Evolutionary conservation across 2,888 invertebrate species (phyloP).

Genomic region (Lepidocyrtoides sp.): DNA sequence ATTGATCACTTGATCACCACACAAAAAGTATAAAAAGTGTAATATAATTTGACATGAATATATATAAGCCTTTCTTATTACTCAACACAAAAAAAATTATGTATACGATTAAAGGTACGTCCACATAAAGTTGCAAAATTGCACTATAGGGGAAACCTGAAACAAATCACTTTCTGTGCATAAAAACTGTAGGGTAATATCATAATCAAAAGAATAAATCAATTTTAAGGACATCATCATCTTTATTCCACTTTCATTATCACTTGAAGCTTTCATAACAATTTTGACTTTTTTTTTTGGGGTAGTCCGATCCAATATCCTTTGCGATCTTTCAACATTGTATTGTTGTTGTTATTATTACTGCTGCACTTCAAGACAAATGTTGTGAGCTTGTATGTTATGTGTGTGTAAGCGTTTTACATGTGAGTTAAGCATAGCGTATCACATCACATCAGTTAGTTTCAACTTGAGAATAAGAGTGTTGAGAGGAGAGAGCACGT

Average conservation of each 20-base stretch:
- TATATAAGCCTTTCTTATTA: not conserved
- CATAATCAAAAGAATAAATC: not conserved
- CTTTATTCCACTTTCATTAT: not conserved
- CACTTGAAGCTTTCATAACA: not conserved
- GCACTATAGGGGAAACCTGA: conserved; percentile 20
- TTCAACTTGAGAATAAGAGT: conserved; percentile 27
- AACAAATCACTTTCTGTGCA: no score
- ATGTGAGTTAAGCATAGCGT: conserved; percentile 61
- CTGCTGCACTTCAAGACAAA: not conserved
- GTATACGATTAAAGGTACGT: conserved; percentile 36
- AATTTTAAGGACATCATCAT: not conserved
- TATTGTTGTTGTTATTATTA: no score
- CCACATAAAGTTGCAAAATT: not conserved
- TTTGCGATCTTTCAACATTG: no score
- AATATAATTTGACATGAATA: conserved; percentile 15
- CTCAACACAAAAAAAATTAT: conserved; percentile 18
- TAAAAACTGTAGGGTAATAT: no score
- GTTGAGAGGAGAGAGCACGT: conserved; percentile 47
- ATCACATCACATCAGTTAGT: conserved; percentile 27
- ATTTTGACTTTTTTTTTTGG: conserved; percentile 3
- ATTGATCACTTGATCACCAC: conserved; percentile 39
- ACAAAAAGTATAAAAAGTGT: not conserved
- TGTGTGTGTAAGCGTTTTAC: not conserved
- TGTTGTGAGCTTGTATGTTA: no score
- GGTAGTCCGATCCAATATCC: conserved; percentile 1